Evolutionary conservation across 2,797 vertebrate genomes (phyloP).

Genomic region (Poecilia picta): DNA sequence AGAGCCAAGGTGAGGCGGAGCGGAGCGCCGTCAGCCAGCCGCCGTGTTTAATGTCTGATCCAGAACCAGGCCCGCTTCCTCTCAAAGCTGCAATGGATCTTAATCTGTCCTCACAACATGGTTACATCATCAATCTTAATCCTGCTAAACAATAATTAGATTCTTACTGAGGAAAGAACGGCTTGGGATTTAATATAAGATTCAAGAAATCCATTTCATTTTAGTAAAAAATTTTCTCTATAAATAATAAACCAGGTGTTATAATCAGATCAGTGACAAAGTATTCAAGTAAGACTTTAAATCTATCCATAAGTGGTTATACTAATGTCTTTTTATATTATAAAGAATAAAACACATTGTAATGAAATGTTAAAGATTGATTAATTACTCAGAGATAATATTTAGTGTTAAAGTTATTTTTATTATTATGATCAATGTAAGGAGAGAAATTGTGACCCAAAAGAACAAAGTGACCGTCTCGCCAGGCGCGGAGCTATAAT

Average conservation of each 20-base stretch:
- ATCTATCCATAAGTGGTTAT: neutral
- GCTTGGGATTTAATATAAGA: neutral
- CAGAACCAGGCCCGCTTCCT: neutral
- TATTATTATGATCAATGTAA: neutral
- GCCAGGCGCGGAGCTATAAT: too few relatives aligned
- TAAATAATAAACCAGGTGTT: neutral
- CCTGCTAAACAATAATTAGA: neutral
- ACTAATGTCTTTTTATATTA: neutral
- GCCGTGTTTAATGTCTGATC: neutral
- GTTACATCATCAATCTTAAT: neutral
- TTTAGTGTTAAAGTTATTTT: neutral
- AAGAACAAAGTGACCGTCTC: neutral
- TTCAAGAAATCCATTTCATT: neutral
- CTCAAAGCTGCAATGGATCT: neutral
- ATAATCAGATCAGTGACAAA: neutral
- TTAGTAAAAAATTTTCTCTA: neutral
- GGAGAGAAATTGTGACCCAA: neutral
- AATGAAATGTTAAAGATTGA: neutral
- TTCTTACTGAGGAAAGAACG: neutral
- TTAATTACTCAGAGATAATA: neutral
- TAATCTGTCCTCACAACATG: neutral
- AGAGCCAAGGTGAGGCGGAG: conserved; percentile 89
- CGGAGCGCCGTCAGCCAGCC: neutral
- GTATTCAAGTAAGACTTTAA: neutral
- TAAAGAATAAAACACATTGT: neutral